Evolutionary conservation across 2,888 invertebrate genomes (phyloP), one percentile per base, ranked within the genome.

Genomic region (Microdon myrmicae): DNA sequence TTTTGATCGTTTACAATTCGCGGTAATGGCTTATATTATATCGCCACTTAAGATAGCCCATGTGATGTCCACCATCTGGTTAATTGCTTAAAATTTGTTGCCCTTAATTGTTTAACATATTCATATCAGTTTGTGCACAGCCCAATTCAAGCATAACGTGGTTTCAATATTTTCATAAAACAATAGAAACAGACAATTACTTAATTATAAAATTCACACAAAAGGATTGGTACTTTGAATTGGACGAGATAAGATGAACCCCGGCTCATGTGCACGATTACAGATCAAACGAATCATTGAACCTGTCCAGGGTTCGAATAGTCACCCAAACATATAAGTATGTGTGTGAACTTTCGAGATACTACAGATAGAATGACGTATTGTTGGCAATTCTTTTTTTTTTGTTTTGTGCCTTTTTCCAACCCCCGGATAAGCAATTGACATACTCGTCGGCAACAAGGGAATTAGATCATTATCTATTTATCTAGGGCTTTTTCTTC

Each of bases 1-100:
- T 60, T 51, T 64, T 64, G 51, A 64, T 64, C 58, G 58, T 64
- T 58, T 64, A 51, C 64, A 64, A 64, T 64, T 58, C 58, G 58
- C 43, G n/a, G 45, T 64, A 64, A 64, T 64, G 13, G 64, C 35
- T 16, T 56, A 58, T 64, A 43, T 12, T 32, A 14, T 64, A 64
- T 64, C 58, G 58, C 51, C 64, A 64, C 58, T 64, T 64, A 47
- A 64, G 64, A 64, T 64, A 38, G 26, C 38, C 37, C 26, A 43
- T 39, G 14, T 38, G 51, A 53, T 58, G 47, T 14, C 6, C 10
- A 28, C 45, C 64, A 64, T 58, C 58, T 64, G 64, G 47, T 43
- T 53, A 64, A 64, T 64, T 58, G 58, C 34, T 58, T 53, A 32
- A 51, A 58, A 64, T 64, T 58, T 56, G 49, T 64, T 34, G 1